Base-by-base conservation (phyloP, 2,113 vertebrate species). In the Pelodiscus sinensis region DNA sequence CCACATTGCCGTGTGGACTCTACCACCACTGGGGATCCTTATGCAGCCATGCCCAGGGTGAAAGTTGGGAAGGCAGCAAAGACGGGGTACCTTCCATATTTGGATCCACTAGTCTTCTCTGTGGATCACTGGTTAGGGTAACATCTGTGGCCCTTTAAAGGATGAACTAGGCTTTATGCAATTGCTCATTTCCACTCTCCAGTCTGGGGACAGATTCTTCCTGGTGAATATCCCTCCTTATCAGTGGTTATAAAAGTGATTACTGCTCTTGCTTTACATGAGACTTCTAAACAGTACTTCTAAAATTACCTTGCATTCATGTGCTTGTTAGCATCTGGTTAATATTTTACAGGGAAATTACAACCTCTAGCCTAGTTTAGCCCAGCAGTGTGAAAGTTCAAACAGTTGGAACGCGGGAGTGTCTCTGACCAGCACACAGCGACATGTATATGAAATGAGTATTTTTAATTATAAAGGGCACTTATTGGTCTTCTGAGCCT, bases 371-470 rank as follows among this genome's bases (percentile, higher is more conserved):
- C 90, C 68, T 58, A n/a, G 8, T 81, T 91, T 71, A 82, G 55
- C 80, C 94, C 90, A 90, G 84, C 88, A 90, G 81, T 88, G 81
- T 90, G 84, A 75, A 94, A 90, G 85, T 91, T 94, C 84, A 31
- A 22, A 73, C 16, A 82, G 87, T 81, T 86, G 84, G 86, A 94
- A 88, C 8, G 29, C 2, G 9, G 62, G 50, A 87, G 81, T 35
- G 73, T 75, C 75, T 86, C 92, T 93, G 89, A 78, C 77, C 55
- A 84, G 87, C 0, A 79, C 78, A 71, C 14, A 85, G 82, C 38
- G 71, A 91, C 44, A 15, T 4, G 27, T 81, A 75, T 91, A 78
- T 90, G 81, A 88, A 89, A 88, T 22, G 5, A 90, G 24, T 65
- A 29, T 38, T 91, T 91, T 92, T 87, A 94, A 93, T 89, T 82